These are phyloP conservation scores for Mesocricetus auratus DNA, from an alignment of 2,113 vertebrate species.

Conservation along the genomic window DNA sequence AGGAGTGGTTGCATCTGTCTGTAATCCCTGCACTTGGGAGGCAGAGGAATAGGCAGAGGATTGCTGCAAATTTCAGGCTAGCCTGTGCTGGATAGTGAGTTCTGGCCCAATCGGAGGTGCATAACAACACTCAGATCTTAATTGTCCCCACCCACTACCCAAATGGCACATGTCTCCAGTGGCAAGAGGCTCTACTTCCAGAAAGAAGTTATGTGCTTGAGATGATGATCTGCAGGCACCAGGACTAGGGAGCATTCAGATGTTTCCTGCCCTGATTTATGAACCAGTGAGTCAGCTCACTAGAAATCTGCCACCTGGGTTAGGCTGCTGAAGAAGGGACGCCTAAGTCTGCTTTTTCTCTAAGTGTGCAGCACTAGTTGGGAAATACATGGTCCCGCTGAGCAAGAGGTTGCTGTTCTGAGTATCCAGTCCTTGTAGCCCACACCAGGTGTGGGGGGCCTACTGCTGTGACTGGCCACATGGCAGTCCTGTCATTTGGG, in stretches of 20 bases:
- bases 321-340: background rate
- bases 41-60: background rate
- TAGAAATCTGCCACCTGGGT: background rate
- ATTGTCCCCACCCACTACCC: background rate
- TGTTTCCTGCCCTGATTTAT: constrained; percentile 36
- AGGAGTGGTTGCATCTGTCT: background rate
- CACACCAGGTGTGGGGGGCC: background rate
- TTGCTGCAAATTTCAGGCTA: background rate
- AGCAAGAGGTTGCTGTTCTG: background rate
- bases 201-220: background rate
- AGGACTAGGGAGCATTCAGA: background rate
- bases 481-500: background rate
- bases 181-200: background rate
- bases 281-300: constrained; percentile 26
- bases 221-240: background rate
- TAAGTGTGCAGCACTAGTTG: background rate
- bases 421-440: background rate
- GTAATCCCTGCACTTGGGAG: background rate
- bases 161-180: background rate
- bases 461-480: background rate
- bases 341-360: background rate
- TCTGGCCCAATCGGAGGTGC: background rate
- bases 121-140: background rate
- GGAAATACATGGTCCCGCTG: background rate
- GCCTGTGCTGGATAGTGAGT: background rate